phyloP scores from a whole-genome alignment of 1,140 invertebrate species.

The Coptotermes formosanus region DNA sequence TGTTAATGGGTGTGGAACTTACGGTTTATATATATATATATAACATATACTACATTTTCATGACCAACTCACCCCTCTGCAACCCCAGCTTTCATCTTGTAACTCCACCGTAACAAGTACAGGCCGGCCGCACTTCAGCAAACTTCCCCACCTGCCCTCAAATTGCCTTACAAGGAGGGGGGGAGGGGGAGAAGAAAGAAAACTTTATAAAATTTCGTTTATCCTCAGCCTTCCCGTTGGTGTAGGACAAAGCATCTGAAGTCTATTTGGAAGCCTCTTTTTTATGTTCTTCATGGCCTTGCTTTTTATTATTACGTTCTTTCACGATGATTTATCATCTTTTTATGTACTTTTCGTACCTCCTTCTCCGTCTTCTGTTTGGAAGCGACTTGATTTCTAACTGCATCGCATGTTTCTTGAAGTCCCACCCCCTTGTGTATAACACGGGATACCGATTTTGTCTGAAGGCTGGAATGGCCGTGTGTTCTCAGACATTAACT shows the following conservation, averaged over 20 bases:
- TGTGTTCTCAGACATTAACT: too few relatives aligned
- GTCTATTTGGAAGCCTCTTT: neutral
- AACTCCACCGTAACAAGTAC: neutral
- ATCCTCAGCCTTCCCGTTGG: neutral
- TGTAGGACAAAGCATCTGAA: neutral
- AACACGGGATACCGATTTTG: too few relatives aligned
- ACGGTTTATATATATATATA: too few relatives aligned
- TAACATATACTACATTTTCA: too few relatives aligned
- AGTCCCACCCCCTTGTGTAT: neutral
- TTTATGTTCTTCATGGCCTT: neutral
- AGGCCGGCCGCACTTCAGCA: neutral
- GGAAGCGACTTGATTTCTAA: neutral
- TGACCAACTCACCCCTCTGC: too few relatives aligned
- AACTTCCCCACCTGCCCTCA: neutral
- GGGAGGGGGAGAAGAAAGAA: too few relatives aligned
- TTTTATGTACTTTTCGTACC: neutral
- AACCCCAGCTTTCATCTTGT: neutral
- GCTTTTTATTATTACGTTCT: neutral
- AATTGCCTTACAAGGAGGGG: neutral
- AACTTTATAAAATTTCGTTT: neutral
- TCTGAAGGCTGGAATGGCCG: too few relatives aligned
- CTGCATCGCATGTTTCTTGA: neutral
- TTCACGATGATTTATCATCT: constrained; percentile 8
- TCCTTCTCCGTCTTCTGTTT: neutral
- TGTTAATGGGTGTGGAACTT: too few relatives aligned